Percentiles rank a stretch among this genome's conserved stretches.
These are phyloP conservation scores for Catamblyrhynchus diadema DNA, from an alignment of 2,797 vertebrate species.

Conservation along the genomic window DNA sequence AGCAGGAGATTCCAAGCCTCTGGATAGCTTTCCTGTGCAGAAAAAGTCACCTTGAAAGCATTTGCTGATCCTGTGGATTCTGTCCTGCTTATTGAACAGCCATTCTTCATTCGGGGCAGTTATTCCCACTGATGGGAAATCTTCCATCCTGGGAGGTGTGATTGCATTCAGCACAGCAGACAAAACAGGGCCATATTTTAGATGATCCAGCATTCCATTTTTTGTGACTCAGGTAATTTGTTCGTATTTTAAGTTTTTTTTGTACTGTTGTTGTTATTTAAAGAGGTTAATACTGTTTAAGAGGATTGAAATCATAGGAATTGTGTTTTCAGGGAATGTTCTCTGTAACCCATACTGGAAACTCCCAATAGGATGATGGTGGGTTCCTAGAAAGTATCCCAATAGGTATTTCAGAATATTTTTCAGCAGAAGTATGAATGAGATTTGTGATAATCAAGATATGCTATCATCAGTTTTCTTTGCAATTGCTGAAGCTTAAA, in stretches of 20 bases:
- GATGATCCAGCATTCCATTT: neutral
- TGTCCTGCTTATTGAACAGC: neutral
- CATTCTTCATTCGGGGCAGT: neutral
- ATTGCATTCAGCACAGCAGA: neutral
- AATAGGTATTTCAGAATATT: neutral
- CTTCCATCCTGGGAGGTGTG: neutral
- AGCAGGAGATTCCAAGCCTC: neutral
- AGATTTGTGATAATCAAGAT: neutral
- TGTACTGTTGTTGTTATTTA: neutral
- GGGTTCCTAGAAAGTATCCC: constrained; percentile 45
- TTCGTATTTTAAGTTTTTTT: neutral
- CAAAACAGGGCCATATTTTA: neutral
- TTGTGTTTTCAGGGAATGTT: neutral
- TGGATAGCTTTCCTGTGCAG: neutral
- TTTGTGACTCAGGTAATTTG: neutral
- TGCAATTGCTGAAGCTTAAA: neutral
- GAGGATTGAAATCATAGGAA: neutral
- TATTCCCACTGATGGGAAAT: neutral
- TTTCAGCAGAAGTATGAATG: neutral
- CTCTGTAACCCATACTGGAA: constrained; percentile 18
- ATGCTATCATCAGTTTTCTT: neutral
- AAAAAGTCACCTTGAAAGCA: neutral
- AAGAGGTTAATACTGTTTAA: neutral
- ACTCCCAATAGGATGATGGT: constrained; percentile 19
- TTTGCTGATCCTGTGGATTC: neutral